These are phyloP conservation scores for Ailurus styani DNA, from an alignment of 2,113 vertebrate species.

Conservation along the genomic window DNA sequence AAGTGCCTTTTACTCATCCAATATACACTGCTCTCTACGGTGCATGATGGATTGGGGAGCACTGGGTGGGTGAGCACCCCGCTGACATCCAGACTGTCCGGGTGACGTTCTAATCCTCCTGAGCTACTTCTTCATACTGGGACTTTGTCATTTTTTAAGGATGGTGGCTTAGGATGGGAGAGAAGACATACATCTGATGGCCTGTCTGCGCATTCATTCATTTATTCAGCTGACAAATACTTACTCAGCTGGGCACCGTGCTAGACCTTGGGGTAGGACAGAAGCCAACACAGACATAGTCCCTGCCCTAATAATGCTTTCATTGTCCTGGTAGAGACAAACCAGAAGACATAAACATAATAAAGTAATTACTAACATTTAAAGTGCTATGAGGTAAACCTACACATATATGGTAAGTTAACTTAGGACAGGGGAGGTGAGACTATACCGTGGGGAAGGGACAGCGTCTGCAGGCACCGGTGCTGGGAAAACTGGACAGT, in stretches of 20 bases:
- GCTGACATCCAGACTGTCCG: not conserved
- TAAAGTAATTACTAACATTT: not conserved
- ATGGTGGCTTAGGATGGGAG: not conserved
- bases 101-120: not conserved
- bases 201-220: not conserved
- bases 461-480: not conserved
- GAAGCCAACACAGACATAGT: not conserved
- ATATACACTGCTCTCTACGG: fast-evolving
- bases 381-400: not conserved
- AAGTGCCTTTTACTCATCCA: not conserved
- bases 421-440: not conserved
- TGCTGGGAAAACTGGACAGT: not conserved
- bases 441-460: not conserved
- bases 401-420: not conserved
- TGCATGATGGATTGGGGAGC: not conserved
- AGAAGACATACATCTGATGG: not conserved
- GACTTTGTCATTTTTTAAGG: not conserved
- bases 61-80: not conserved
- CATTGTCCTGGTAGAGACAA: not conserved
- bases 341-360: not conserved
- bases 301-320: not conserved
- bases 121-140: not conserved
- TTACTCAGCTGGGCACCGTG: not conserved
- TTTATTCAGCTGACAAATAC: not conserved
- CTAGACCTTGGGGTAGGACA: not conserved